Evolutionary conservation across 2,797 vertebrate species (phyloP), one percentile per base, ranked within the genome.

Genomic region (Sebastiscus tertius): DNA sequence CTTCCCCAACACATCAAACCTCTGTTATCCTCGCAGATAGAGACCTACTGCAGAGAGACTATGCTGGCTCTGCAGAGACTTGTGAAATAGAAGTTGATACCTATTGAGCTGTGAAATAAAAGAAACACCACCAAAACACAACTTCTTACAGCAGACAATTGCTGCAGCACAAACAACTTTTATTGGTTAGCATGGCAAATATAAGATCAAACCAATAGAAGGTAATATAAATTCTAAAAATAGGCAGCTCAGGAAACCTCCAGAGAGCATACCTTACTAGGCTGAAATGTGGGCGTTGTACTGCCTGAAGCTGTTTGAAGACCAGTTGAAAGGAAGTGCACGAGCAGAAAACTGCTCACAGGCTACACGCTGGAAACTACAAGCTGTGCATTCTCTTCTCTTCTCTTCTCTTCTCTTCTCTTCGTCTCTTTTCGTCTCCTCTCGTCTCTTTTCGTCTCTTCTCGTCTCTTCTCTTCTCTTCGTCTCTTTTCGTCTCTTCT

Each of bases 141-240:
- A 46, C 63, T 61, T 67, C 27, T 72, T 13, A 26, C 14, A 27
- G 58, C 46, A 72, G 39, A 60, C 9, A 11, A 4, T 18, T 27
- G n/a, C 72, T 66, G 61, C 60, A 72, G 33, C 18, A 34, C 31
- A 62, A 63, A 85, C 76, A 82, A 67, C 68, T 61, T 83, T 81
- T 74, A 88, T 82, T 77, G 36, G 79, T 84, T 85, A 72, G 76
- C 77, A 81, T 78, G 79, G 67, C 58, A 80, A 85, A 75, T 62
- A 36, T 13, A 29, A 55, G 34, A 76, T 80, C 42, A 89, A 85
- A 75, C 56, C 34, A 56, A 87, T 72, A 80, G 24, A 81, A 88
- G 64, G 63, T 66, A 65, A 85, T 86, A 67, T 4, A 74, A 64
- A 42, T 8, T 62, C 56, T 65, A 81, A 80, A 83, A 84, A 90